Conservation (phyloP, 2,113 vertebrate genomes). For the Clarias gariepinus region DNA sequence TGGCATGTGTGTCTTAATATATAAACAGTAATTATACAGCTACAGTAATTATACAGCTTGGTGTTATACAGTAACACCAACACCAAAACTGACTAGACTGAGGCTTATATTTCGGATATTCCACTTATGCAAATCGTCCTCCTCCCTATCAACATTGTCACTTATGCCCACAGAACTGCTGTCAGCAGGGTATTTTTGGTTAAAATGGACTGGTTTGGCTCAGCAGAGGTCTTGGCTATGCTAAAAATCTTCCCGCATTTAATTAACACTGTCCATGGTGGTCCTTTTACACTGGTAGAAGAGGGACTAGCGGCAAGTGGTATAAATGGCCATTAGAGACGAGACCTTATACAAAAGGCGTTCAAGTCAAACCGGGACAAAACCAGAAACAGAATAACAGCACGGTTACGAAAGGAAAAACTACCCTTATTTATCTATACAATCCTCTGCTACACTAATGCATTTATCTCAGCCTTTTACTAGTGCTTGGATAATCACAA, state of each 20-base stretch:
- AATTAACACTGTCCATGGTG: not conserved
- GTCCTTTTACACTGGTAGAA: not conserved
- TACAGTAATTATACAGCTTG: not conserved
- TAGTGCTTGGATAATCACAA: no score
- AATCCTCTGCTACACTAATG: no score
- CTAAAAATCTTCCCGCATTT: not conserved
- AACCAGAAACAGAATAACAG: no score
- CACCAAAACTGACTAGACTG: not conserved
- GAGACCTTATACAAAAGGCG: no score
- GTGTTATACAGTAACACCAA: not conserved
- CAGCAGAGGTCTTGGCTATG: not conserved
- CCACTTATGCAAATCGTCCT: not conserved
- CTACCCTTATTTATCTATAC: no score
- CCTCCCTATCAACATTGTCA: not conserved
- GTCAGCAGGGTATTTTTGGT: not conserved
- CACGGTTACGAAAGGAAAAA: no score
- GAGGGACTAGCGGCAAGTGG: no score
- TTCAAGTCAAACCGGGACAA: no score
- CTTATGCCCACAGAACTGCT: not conserved
- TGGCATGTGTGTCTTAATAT: not conserved
- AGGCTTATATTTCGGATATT: not conserved
- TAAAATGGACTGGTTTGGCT: not conserved
- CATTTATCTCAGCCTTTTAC: no score
- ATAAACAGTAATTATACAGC: not conserved
- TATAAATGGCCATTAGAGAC: no score